These are phyloP conservation scores for Drosophila jambulina DNA, from an alignment of 1,140 invertebrate species.

Conservation along the genomic window DNA sequence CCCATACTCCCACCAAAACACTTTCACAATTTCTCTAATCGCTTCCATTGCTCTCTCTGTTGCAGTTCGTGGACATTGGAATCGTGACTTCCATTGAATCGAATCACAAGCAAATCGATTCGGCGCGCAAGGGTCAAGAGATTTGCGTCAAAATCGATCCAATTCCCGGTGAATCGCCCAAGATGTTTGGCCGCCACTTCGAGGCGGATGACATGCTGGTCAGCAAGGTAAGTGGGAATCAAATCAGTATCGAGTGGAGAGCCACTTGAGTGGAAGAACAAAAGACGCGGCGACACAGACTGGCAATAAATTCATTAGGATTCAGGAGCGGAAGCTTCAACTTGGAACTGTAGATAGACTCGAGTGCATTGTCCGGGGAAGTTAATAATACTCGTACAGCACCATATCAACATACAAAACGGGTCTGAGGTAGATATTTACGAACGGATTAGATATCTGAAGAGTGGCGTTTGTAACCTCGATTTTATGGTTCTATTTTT, in stretches of 20 bases:
- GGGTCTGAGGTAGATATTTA: conserved; percentile 7
- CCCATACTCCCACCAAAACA: conserved; percentile 15
- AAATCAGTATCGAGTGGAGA: conserved; percentile 7
- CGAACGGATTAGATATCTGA: conserved; percentile 20
- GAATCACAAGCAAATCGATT: conserved; percentile 95
- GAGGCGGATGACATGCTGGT: conserved; percentile 97
- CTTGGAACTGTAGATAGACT: conserved; percentile 28
- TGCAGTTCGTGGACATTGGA: conserved; percentile 97
- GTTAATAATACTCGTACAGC: not conserved
- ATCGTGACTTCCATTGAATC: conserved; percentile 97
- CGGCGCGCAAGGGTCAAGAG: conserved; percentile 97
- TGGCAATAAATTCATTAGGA: conserved; percentile 26
- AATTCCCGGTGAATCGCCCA: conserved; percentile 97
- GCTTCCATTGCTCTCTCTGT: conserved; percentile 45
- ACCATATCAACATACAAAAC: not conserved
- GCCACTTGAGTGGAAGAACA: conserved; percentile 8
- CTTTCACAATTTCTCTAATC: conserved; percentile 37
- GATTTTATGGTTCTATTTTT: not conserved
- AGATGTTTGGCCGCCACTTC: conserved; percentile 99
- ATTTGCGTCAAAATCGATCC: conserved; percentile 99
- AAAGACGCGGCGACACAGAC: conserved; percentile 4
- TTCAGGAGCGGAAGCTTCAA: conserved; percentile 46
- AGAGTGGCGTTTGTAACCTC: conserved; percentile 1
- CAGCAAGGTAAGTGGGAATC: conserved; percentile 93
- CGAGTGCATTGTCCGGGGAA: conserved; percentile 30